phyloP scores from a whole-genome alignment of 2,797 vertebrate species.

The Ceryle rudis region DNA sequence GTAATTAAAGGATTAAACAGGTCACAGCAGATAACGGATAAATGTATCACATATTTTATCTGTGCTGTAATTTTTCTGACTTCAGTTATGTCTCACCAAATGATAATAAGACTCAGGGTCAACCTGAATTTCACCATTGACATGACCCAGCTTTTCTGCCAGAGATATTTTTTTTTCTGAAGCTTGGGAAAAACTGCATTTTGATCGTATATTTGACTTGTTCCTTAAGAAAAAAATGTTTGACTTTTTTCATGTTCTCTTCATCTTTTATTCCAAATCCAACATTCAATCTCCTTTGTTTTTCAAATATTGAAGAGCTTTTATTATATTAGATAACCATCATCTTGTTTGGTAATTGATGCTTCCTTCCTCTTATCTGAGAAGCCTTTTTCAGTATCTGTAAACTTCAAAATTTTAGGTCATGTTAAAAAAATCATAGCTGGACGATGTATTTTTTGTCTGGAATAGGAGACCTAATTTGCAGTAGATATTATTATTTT shows the following conservation, averaged over 20 bases:
- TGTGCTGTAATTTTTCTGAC: neutral
- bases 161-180: neutral
- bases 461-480: neutral
- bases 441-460: neutral
- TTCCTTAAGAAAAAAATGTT: neutral
- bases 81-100: neutral
- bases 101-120: neutral
- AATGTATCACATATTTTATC: neutral
- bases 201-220: neutral
- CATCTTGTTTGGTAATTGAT: neutral
- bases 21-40: neutral
- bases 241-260: neutral
- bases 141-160: neutral
- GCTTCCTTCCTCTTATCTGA: neutral
- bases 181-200: neutral
- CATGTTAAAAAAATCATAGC: neutral
- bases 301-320: neutral
- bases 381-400: neutral
- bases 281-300: neutral
- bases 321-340: neutral
- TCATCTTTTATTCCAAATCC: neutral
- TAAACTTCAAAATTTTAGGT: neutral
- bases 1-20: neutral
- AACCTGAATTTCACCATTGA: neutral
- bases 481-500: neutral